Evolutionary conservation across 2,113 vertebrate species (phyloP), one percentile per base, ranked within the genome.

Genomic region (Pionites leucogaster): DNA sequence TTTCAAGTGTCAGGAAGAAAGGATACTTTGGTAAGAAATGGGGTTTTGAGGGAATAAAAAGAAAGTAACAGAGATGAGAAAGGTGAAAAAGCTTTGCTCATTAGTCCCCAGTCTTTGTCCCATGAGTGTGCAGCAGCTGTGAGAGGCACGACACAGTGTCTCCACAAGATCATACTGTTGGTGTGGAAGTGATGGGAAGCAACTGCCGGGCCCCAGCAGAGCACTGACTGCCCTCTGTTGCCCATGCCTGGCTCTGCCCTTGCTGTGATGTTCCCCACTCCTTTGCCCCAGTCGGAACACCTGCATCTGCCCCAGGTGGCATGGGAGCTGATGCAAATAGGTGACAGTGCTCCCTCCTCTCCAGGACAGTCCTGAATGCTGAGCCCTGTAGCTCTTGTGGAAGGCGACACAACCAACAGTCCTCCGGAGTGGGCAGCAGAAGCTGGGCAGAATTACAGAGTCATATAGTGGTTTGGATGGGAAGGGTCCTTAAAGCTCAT

Each of bases 281-380:
- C 25, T n/a, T 50, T 18, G 17, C 17, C 31, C 11, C 17, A 2
- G 20, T 35, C 17, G 15, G 16, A 11, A 10, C 24, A 23, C 13
- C 17, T 10, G 5, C 4, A 8, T 59, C 41, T 52, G 17, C 33
- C 28, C 11, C 11, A 52, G 37, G 17, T 55, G 13, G 15, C 0
- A 0, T 17, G 29, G 55, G n/a, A 67, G 25, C 11, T 3, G 41
- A 2, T 39, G 49, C 17, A 42, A 9, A 19, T 1, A 3, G 6
- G 17, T 35, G 25, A 19, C 37, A 7, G 1, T 16, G 20, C n/a
- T 44, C 10, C 16, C 29, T 41, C 15, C 10, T 78, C 4, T 16
- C 29, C 1, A 6, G 22, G 27, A 28, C 71, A 49, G 33, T 44
- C 31, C n/a, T 1, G 2, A 25, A 12, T 20, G 23, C 60, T 2